phyloP scores from a whole-genome alignment of 2,888 invertebrate species.

The Embidobia sp. region DNA sequence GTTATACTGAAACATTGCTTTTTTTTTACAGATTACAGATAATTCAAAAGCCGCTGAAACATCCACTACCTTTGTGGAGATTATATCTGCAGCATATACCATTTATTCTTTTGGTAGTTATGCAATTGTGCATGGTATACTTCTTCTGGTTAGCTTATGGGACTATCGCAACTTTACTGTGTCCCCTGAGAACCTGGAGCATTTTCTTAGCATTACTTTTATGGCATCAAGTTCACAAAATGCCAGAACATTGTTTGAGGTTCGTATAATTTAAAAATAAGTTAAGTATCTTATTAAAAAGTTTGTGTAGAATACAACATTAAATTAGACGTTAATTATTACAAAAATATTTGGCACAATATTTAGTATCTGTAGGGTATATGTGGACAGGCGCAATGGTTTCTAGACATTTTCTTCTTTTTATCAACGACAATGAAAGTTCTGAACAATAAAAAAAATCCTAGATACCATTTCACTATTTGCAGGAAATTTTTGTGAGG shows the following conservation, averaged over 20 bases:
- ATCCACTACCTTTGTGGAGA: conserved; percentile 67
- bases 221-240: conserved; percentile 85
- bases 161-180: conserved; percentile 88
- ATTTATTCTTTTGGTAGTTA: conserved; percentile 71
- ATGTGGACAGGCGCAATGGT: too few relatives aligned
- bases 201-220: conserved; percentile 86
- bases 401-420: too few relatives aligned
- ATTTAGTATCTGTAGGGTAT: too few relatives aligned
- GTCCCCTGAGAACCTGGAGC: conserved; percentile 92
- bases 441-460: too few relatives aligned
- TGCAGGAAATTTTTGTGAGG: too few relatives aligned
- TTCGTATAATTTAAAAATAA: not conserved
- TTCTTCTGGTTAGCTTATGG: conserved; percentile 93
- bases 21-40: conserved; percentile 70
- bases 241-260: conserved; percentile 85
- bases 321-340: too few relatives aligned
- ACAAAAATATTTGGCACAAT: too few relatives aligned
- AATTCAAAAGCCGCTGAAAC: conserved; percentile 70
- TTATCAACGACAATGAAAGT: too few relatives aligned
- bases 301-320: too few relatives aligned
- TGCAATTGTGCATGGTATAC: conserved; percentile 82
- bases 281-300: not conserved
- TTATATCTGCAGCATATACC: conserved; percentile 72
- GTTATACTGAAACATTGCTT: too few relatives aligned
- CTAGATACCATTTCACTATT: too few relatives aligned